Evolutionary conservation across 1,140 invertebrate species (phyloP), one percentile per base, ranked within the genome.

Genomic region (Eriosoma lanigerum): DNA sequence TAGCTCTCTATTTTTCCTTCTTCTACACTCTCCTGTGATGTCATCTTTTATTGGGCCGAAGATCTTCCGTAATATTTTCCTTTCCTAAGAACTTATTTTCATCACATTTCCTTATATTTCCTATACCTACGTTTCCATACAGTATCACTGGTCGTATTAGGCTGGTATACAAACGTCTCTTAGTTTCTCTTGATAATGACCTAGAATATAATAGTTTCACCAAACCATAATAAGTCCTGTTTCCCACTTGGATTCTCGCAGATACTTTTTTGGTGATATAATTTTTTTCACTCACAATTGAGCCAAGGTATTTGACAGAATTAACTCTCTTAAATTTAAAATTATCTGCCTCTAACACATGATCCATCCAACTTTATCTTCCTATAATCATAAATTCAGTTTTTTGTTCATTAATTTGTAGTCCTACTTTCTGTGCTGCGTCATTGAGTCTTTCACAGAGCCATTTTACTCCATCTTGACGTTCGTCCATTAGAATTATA

Each of bases 371-470:
- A 66, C 32, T 62, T 26, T 32, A 5, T 62, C 21, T 62, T 17
- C 60, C 76, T 44, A 76, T 44, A 76, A 54, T 52, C 75, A 60
- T 78, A 58, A 60, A 78, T 58, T 78, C 52, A 44, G 75, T 19
- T 60, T 81, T 73, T 81, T 80, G 46, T 82, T 81, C 6, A 73
- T 80, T 52, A 66, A 81, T 26, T 81, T 81, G 17, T 72, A 58
- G 24, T 13, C 81, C 66, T 38, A 82, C 81, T 80, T 82, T 21
- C n/a, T n/a, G n/a, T n/a, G n/a, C n/a, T n/a, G n/a, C n/a, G n/a
- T n/a, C n/a, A n/a, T n/a, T n/a, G n/a, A 82, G 44, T 32, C 17
- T 82, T 2, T 50, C 70, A 24, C 82, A 54, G 68, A 82, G 83
- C 46, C 82, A 70, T n/a, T 17, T 26, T 12, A 84, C 0, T 26